phyloP scores from a whole-genome alignment of 1,140 invertebrate genomes.

The Scaptomyza hsui region DNA sequence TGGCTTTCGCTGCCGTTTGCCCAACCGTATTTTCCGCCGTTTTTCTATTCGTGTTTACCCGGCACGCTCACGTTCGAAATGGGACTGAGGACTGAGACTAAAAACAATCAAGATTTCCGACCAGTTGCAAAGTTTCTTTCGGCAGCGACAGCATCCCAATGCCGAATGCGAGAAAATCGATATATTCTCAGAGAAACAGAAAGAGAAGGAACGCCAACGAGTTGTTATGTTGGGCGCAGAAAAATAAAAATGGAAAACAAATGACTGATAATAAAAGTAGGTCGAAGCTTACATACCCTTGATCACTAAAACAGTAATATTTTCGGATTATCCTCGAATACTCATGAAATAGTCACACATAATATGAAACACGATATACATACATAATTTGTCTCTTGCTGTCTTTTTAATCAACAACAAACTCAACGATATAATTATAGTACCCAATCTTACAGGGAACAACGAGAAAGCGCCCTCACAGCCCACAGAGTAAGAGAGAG shows the following conservation, averaged over 20 bases:
- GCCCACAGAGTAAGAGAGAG: slow-evolving; percentile 7
- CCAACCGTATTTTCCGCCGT: slow-evolving; percentile 24
- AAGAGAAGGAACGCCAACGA: slow-evolving; percentile 14
- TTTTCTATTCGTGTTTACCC: slow-evolving; percentile 26
- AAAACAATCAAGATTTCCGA: slow-evolving; percentile 12
- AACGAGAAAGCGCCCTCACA: slow-evolving; percentile 9
- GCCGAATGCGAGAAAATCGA: slow-evolving; percentile 61
- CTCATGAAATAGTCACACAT: background rate
- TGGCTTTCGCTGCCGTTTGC: slow-evolving; percentile 32
- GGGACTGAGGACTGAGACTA: slow-evolving; percentile 53
- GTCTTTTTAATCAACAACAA: background rate
- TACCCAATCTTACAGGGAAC: background rate
- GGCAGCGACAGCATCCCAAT: slow-evolving; percentile 62
- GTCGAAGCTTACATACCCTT: background rate
- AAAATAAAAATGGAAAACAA: background rate
- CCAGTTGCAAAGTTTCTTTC: slow-evolving; percentile 66
- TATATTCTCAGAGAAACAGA: slow-evolving; percentile 33
- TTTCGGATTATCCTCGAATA: background rate
- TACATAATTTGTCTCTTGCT: no score
- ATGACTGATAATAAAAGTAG: background rate
- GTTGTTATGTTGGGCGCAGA: slow-evolving; percentile 5
- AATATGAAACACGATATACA: background rate
- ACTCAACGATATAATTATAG: background rate
- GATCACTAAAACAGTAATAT: background rate
- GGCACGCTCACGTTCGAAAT: slow-evolving; percentile 68